Conservation (phyloP, 2,888 invertebrate genomes). For the Nomada lathburiana region DNA sequence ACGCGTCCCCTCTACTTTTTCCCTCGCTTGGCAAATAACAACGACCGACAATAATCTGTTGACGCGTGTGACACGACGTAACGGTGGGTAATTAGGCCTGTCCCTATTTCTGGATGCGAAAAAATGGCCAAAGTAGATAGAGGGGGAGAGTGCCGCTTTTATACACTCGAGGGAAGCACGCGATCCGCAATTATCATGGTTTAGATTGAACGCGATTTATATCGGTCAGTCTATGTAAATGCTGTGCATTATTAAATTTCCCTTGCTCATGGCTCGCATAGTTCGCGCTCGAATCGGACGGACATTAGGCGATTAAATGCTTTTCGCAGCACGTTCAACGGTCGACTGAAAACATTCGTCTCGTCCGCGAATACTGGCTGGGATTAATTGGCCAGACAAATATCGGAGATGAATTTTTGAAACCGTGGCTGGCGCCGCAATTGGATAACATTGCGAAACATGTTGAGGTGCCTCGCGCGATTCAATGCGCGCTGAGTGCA, state of each 20-base stretch:
- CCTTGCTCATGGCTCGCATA: background rate
- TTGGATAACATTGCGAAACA: background rate
- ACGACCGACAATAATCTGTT: constrained; percentile 42
- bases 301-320: background rate
- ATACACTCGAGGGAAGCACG: constrained; percentile 7
- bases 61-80: constrained; percentile 45
- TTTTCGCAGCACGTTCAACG: too few species aligned
- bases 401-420: background rate
- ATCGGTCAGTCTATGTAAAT: background rate
- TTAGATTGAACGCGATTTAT: constrained; percentile 20
- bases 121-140: constrained; percentile 9
- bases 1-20: constrained; percentile 9
- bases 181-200: constrained; percentile 33
- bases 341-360: background rate
- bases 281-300: background rate
- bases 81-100: constrained; percentile 52
- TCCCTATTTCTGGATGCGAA: constrained; percentile 23
- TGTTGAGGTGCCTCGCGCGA: too few species aligned
- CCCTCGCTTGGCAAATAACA: constrained; percentile 21
- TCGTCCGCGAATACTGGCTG: background rate
- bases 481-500: too few species aligned
- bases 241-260: background rate
- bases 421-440: background rate
- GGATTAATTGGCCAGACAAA: background rate
- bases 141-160: background rate